Conservation (phyloP, 2,888 invertebrate genomes). For the Plagodis pulveraria region DNA sequence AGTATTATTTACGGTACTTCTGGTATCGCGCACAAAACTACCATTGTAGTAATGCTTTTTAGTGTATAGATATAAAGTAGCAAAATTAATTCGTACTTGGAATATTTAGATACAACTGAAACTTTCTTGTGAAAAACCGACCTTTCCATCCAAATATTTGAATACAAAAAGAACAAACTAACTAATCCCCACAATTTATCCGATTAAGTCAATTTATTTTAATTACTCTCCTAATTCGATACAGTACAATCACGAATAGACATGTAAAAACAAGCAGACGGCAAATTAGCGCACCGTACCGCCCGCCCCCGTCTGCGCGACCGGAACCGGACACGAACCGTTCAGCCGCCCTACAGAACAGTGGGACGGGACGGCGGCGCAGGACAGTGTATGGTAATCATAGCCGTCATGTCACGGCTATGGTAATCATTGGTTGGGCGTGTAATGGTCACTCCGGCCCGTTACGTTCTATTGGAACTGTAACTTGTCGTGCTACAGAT, state of each 20-base stretch:
- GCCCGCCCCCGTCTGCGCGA: constrained; percentile 13
- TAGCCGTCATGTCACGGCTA: background rate
- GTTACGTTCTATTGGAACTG: background rate
- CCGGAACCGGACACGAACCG: constrained; percentile 17
- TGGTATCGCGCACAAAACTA: too few relatives aligned
- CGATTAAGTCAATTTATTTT: too few relatives aligned
- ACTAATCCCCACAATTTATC: too few relatives aligned
- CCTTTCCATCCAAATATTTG: too few relatives aligned
- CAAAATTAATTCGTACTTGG: too few relatives aligned
- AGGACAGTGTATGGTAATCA: background rate
- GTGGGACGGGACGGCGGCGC: background rate
- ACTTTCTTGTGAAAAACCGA: too few relatives aligned
- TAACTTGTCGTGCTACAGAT: constrained; percentile 6
- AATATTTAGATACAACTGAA: too few relatives aligned
- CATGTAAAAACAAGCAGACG: constrained; percentile 14
- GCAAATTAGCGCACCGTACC: constrained; percentile 7
- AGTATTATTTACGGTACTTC: too few relatives aligned
- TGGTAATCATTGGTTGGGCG: constrained; percentile 1
- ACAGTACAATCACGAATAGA: constrained; percentile 1
- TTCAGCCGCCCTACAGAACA: background rate
- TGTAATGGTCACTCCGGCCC: background rate
- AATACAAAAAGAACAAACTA: too few relatives aligned
- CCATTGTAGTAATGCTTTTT: too few relatives aligned
- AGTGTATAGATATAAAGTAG: too few relatives aligned
- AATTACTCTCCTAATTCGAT: too few relatives aligned